phyloP scores from a whole-genome alignment of 2,888 invertebrate genomes.

The Agrochola lota region DNA sequence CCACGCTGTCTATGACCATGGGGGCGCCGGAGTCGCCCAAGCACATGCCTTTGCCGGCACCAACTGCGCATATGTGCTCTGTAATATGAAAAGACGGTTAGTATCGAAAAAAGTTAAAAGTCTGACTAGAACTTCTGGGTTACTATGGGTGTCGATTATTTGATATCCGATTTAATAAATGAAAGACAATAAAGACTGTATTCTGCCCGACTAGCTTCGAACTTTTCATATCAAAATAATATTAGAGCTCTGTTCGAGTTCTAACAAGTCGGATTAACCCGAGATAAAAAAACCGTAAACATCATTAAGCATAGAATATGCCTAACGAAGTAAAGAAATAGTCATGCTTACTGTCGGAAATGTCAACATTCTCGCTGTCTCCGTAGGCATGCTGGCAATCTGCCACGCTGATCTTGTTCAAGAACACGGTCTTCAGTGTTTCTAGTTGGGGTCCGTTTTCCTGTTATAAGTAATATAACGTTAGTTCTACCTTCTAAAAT shows the following conservation, averaged over 20 bases:
- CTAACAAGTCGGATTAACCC: neutral
- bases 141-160: neutral
- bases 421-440: slow-evolving; percentile 69
- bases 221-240: neutral
- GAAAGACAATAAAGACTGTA: neutral
- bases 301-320: neutral
- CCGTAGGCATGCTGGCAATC: slow-evolving; percentile 68
- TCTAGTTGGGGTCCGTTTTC: slow-evolving; percentile 71
- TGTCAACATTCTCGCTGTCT: slow-evolving; percentile 54
- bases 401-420: slow-evolving; percentile 71
- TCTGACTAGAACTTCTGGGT: neutral
- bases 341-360: slow-evolving; percentile 75
- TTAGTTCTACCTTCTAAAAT: neutral
- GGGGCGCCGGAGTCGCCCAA: slow-evolving; percentile 81
- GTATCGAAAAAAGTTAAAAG: neutral
- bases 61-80: slow-evolving; percentile 78
- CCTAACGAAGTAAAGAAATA: neutral
- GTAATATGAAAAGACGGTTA: slow-evolving; percentile 17
- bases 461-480: slow-evolving; percentile 56
- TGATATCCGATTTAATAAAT: neutral
- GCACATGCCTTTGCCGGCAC: slow-evolving; percentile 73
- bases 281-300: neutral
- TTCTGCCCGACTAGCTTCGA: neutral
- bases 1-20: slow-evolving; percentile 69
- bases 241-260: neutral